Evolutionary conservation across 23 tunicate species (phyloP), one percentile per base, ranked within the genome.

Genomic region (Oikopleura dioica): DNA sequence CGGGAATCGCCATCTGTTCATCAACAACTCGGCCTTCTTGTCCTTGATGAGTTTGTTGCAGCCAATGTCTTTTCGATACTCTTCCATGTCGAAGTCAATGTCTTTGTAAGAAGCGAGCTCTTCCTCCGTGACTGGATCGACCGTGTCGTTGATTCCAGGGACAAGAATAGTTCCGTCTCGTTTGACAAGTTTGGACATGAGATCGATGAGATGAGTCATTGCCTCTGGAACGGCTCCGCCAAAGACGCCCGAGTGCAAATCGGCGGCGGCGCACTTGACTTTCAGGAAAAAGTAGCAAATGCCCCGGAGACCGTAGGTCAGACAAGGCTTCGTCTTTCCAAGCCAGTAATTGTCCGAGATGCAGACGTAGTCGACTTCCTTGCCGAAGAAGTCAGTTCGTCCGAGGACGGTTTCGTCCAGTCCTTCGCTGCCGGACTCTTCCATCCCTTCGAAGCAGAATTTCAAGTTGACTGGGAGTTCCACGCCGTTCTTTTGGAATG

Each of bases 261-360:
- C 99, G 55, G 83, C 83, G 36, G 78, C 78, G 69, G 99, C 92
- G 38, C 98, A 82, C 55, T 86, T 59, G 1, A 92, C 76, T 78
- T 86, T 87, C 30, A 78, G 68, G 51, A 82, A 79, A 75, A 92
- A 92, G 76, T 92, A 92, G 38, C 89, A 86, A 38, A 92, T 81
- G 29, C 99, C 99, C 0, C 99, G 83, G 75, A 92, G 69, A n/a
- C 99, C 99, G 77, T 92, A 92, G 0, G 99, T 92, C 37, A 92
- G 87, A 82, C 99, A 92, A 24, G 99, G 99, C 51, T 92, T 92
- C 78, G 86, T 84, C 80, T 92, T 92, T 1, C 99, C 99, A 38
- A 92, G 83, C 99, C 99, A 92, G 59, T 92, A 92, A 78, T 92
- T 92, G 81, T 92, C 99, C 1, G 99, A 92, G 32, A 92, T 92